Evolutionary conservation across 1,140 invertebrate genomes (phyloP).

Genomic region (Leguminivora glycinivorella): DNA sequence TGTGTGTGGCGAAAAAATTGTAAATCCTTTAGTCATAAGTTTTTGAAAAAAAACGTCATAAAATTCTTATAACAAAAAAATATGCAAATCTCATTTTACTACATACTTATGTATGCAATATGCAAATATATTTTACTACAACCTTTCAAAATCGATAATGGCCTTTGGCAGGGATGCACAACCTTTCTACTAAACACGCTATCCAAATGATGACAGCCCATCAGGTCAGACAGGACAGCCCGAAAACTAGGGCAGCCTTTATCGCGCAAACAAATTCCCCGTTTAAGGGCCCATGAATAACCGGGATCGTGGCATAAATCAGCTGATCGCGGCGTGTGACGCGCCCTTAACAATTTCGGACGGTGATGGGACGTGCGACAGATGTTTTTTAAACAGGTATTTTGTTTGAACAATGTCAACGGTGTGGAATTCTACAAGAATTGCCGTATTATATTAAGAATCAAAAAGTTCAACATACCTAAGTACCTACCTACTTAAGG

Average conservation of each 20-base stretch:
- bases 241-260: constrained; percentile 35
- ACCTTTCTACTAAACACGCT: neutral
- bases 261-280: constrained; percentile 50
- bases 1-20: too few relatives aligned
- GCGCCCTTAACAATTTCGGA: neutral
- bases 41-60: too few relatives aligned
- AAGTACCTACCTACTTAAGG: too few relatives aligned
- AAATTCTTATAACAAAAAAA: neutral
- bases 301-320: constrained; percentile 50
- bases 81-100: too few relatives aligned
- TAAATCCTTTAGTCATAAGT: too few relatives aligned
- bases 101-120: too few relatives aligned
- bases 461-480: too few relatives aligned
- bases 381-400: constrained; percentile 1
- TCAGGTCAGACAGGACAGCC: neutral
- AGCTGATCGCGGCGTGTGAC: constrained; percentile 43
- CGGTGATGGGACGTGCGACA: neutral
- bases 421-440: too few relatives aligned
- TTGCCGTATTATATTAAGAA: too few relatives aligned
- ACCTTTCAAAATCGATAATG: neutral
- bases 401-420: neutral
- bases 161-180: neutral
- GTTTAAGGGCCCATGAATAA: constrained; percentile 49
- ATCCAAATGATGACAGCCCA: neutral
- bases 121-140: neutral